A percentile compares a stretch with the other conserved stretches of the same genome.
Evolutionary conservation across 2,888 invertebrate genomes (phyloP).

Genomic region (Tineola bisselliella): DNA sequence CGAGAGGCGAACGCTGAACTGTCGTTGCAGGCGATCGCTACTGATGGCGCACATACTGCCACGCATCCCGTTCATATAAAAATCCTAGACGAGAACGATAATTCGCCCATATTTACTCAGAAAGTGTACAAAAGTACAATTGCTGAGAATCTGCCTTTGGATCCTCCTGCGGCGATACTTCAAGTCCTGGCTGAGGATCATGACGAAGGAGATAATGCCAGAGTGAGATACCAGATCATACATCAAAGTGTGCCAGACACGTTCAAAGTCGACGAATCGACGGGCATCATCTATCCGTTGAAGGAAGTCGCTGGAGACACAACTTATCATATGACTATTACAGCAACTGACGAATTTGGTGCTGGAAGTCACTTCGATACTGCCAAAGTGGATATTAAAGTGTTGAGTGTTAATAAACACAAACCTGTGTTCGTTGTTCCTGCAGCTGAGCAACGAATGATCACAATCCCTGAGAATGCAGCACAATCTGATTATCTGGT

Average conservation of each 20-base stretch:
- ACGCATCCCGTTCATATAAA: slow-evolving; percentile 82
- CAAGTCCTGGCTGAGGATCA: slow-evolving; percentile 84
- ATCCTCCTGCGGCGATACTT: slow-evolving; percentile 83
- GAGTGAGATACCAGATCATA: slow-evolving; percentile 79
- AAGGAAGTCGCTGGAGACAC: slow-evolving; percentile 73
- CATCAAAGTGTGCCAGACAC: slow-evolving; percentile 65
- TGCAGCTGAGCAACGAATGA: slow-evolving; percentile 72
- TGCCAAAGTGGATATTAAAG: slow-evolving; percentile 79
- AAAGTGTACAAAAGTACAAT: slow-evolving; percentile 81
- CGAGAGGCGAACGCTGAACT: slow-evolving; percentile 78
- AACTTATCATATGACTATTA: slow-evolving; percentile 69
- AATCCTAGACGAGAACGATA: slow-evolving; percentile 88
- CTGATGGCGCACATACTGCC: slow-evolving; percentile 81
- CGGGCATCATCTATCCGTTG: slow-evolving; percentile 85
- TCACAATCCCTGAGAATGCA: slow-evolving; percentile 86
- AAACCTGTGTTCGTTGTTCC: slow-evolving; percentile 85
- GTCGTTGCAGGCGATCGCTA: slow-evolving; percentile 81
- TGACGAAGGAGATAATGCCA: slow-evolving; percentile 82
- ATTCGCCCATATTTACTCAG: slow-evolving; percentile 82
- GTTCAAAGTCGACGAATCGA: slow-evolving; percentile 78
- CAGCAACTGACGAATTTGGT: slow-evolving; percentile 80
- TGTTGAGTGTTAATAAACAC: slow-evolving; percentile 83
- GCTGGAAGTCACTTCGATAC: slow-evolving; percentile 72
- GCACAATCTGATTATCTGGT: slow-evolving; percentile 80
- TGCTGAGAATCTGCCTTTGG: slow-evolving; percentile 82